Conservation (phyloP, 2,113 vertebrate species). For the Lanius collurio region DNA sequence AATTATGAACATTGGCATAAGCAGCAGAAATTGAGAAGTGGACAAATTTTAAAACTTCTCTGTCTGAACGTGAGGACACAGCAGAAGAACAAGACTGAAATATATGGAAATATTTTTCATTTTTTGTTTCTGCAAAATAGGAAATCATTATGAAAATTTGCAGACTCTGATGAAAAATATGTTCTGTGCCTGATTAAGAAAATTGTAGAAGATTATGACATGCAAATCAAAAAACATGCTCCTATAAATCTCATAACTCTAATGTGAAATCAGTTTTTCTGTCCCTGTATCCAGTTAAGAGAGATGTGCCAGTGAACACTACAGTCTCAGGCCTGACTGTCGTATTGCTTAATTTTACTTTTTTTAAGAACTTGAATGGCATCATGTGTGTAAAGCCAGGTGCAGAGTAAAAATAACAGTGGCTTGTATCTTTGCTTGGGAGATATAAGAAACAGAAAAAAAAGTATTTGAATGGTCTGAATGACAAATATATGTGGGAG, state of each 20-base stretch:
- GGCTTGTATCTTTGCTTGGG: background rate
- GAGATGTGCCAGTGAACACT: background rate
- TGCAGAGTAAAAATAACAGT: background rate
- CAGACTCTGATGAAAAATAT: background rate
- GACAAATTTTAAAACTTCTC: background rate
- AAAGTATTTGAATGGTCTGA: background rate
- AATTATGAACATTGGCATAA: background rate
- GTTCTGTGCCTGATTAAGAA: background rate
- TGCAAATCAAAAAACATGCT: accelerated
- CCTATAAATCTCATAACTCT: background rate
- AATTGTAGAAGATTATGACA: background rate
- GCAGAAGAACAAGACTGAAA: background rate
- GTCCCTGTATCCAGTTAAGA: background rate
- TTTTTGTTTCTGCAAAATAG: background rate
- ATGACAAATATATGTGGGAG: background rate
- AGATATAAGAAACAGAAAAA: background rate
- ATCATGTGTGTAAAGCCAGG: background rate
- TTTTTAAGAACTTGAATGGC: background rate
- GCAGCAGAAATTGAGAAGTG: background rate
- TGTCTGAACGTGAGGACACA: background rate
- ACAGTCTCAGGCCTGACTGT: background rate
- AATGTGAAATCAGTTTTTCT: background rate
- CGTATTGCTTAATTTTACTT: background rate
- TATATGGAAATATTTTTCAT: background rate
- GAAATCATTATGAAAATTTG: background rate